phyloP scores from a whole-genome alignment of 2,888 invertebrate species.

The Caradrina kadenii region DNA sequence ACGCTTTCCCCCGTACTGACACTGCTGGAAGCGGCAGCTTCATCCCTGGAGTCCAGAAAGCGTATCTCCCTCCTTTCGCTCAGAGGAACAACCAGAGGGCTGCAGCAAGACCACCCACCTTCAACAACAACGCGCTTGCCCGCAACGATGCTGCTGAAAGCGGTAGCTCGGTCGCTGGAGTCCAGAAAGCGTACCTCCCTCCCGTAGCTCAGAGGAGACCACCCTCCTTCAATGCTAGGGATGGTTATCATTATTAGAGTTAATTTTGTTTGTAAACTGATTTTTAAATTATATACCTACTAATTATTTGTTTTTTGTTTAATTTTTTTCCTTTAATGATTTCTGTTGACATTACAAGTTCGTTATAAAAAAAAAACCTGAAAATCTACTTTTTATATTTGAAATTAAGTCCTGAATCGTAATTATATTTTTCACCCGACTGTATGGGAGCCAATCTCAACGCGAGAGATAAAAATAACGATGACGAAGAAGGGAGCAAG shows the following conservation, averaged over 20 bases:
- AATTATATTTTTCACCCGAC: too few relatives aligned
- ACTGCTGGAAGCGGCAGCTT: slow-evolving; percentile 8
- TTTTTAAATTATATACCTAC: slow-evolving; percentile 39
- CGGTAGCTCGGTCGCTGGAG: slow-evolving; percentile 38
- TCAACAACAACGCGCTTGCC: slow-evolving; percentile 68
- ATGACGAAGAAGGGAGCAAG: too few relatives aligned
- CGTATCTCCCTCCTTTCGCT: slow-evolving; percentile 75
- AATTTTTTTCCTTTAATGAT: not conserved
- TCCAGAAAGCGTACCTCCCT: slow-evolving; percentile 76
- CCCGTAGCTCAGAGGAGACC: slow-evolving; percentile 67
- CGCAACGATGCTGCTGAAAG: slow-evolving; percentile 70
- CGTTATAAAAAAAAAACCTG: too few relatives aligned
- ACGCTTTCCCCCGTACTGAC: slow-evolving; percentile 58
- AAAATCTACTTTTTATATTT: too few relatives aligned
- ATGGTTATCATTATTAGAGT: slow-evolving; percentile 73
- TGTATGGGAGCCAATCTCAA: too few relatives aligned
- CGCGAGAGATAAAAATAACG: too few relatives aligned
- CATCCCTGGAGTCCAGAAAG: slow-evolving; percentile 62
- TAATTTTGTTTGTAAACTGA: slow-evolving; percentile 25
- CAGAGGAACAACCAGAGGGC: slow-evolving; percentile 49
- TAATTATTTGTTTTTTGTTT: slow-evolving; percentile 4
- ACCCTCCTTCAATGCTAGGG: slow-evolving; percentile 71
- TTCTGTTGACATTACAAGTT: too few relatives aligned
- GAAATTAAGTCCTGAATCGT: too few relatives aligned
- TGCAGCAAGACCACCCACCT: slow-evolving; percentile 47